Conservation (phyloP, 2,113 vertebrate species). For the Melanotaenia duboulayi region DNA sequence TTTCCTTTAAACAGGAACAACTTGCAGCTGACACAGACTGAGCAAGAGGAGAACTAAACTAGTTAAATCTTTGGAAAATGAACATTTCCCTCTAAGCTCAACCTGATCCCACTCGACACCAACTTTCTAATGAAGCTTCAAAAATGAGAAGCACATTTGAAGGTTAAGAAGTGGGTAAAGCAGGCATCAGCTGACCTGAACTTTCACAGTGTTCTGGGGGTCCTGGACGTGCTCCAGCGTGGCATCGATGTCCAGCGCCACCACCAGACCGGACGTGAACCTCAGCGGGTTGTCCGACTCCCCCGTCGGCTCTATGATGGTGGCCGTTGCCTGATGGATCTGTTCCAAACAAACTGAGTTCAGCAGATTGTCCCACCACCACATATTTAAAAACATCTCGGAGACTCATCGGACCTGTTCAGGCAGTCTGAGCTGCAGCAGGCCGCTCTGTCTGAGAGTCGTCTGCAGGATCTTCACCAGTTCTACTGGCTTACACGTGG, state of each 20-base stretch:
- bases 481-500: constrained; percentile 90
- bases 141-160: too few relatives aligned
- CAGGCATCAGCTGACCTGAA: constrained; percentile 85
- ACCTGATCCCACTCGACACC: too few relatives aligned
- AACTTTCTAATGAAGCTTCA: too few relatives aligned
- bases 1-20: too few relatives aligned
- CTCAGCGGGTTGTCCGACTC: constrained; percentile 96
- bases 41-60: too few relatives aligned
- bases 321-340: constrained; percentile 92
- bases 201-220: constrained; percentile 91
- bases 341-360: constrained; percentile 40
- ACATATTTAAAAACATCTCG: background rate
- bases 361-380: too few relatives aligned
- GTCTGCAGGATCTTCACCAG: constrained; percentile 94
- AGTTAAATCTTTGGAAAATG: too few relatives aligned
- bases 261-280: constrained; percentile 93
- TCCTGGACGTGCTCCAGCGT: constrained; percentile 94
- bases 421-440: constrained; percentile 90
- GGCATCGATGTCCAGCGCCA: constrained; percentile 94
- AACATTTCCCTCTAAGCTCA: too few relatives aligned
- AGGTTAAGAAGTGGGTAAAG: too few relatives aligned
- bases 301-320: constrained; percentile 94
- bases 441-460: constrained; percentile 89
- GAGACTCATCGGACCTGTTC: constrained; percentile 82
- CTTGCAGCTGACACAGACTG: too few relatives aligned